Conservation (phyloP, 2,113 vertebrate species). For the Oreochromis aureus region DNA sequence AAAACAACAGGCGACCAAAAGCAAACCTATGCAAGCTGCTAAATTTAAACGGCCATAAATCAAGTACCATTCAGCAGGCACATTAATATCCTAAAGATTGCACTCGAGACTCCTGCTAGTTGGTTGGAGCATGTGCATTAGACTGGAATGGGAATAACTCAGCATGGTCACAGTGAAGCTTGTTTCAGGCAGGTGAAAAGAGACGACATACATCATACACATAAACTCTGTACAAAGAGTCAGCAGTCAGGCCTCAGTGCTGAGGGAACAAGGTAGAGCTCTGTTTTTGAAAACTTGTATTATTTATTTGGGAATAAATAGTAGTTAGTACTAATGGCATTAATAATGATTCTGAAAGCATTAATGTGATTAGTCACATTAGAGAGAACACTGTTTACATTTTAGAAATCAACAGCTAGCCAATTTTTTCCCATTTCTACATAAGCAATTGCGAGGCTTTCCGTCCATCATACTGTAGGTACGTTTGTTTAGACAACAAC, state of each 20-base stretch:
- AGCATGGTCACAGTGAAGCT: not conserved
- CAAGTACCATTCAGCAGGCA: conserved; percentile 1
- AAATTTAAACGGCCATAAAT: conserved; percentile 42
- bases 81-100: not conserved
- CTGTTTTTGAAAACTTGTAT: not conserved
- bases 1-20: not conserved
- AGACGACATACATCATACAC: not conserved
- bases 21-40: conserved; percentile 2
- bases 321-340: not conserved
- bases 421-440: not conserved
- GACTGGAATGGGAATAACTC: not conserved
- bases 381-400: not conserved
- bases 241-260: not conserved
- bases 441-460: not conserved
- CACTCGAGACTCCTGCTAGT: not conserved
- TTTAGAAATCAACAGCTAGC: not conserved
- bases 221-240: not conserved
- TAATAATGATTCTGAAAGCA: not conserved
- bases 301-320: not conserved
- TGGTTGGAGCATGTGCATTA: not conserved
- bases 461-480: not conserved
- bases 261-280: not conserved
- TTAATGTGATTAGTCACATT: not conserved
- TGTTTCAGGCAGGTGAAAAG: not conserved
- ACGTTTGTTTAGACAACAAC: not conserved